Base-by-base conservation (phyloP, 2,888 invertebrate species). In the Lagria hirta region DNA sequence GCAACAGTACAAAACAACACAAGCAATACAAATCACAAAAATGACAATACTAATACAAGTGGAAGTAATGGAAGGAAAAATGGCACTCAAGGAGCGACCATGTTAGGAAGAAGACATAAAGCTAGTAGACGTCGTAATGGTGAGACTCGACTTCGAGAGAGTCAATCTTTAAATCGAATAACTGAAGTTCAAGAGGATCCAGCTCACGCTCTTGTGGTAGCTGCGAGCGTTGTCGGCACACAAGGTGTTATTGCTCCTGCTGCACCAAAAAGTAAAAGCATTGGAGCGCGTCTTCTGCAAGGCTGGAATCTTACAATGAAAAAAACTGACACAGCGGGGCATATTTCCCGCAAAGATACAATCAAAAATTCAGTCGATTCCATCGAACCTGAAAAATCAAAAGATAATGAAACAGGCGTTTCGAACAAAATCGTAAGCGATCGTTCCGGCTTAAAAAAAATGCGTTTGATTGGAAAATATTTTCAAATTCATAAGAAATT, bases 181-280 rank as follows among this genome's bases (percentile, higher is more conserved):
- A 88, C 88, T 8, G 90, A 90, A 73, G 88, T 88, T 52, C 88
- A 88, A 69, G 88, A 88, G 68, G 85, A 82, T 37, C 79, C 73
- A 22, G 61, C 67, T 17, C 71, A 66, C 55, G 61, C 64, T 7
- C 48, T 70, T 20, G 63, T 69, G 12, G 66, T 68, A 15, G 60
- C 66, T 4, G 62, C 67, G 2, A 65, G 64, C 2, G 47, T 66
- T 17, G 61, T 66, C 20, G 68, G 67, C 4, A 62, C 65, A 10
- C 64, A 64, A 34, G 62, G 65, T 3, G 51, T 60, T 12, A 48
- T 68, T 5, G 58, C 70, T 5, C 71, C 73, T 8, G 11, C 37
- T n/a, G 8, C 8, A 7, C 12, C 13, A 8, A 75, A 74, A 47
- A 68, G 72, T 2, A 74, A 73, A 49, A 72, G 76, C n/a, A 68